Base-by-base conservation (phyloP, 2,888 invertebrate species). In the Aporophyla lueneburgensis region DNA sequence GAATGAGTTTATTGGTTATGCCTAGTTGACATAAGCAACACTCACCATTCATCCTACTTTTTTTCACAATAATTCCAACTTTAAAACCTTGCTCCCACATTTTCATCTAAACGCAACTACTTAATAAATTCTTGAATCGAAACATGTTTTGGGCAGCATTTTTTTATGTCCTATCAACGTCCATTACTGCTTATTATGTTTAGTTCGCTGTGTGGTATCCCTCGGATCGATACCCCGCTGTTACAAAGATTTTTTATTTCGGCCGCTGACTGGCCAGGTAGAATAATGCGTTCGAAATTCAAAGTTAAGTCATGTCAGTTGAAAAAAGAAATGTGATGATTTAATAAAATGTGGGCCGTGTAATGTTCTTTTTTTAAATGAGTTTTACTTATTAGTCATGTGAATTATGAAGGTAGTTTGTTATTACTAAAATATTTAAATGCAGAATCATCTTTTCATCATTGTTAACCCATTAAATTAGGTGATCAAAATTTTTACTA, bases 121-220 rank as follows among this genome's bases (percentile, higher is more conserved):
- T 86, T 86, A 85, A 80, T 83, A 83, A 77, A 86, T 86, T 82
- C 78, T 80, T 75, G 59, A 58, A 73, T 74, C 71, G 65, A 67
- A 86, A 81, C 75, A 86, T 85, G 84, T 78, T 79, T 86, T n/a
- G 76, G 71, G 67, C 70, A 53, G 62, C 75, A 76, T 91, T 91
- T 92, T 92, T 91, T 91, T 86, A 87, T 85, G 88, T 82, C 91
- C 92, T 92, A 94, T 94, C 93, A 93, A 83, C 92, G 92, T 92
- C 91, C 94, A 95, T 95, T 95, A 95, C 92, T 79, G 91, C 91
- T 92, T 93, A 95, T 95, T 94, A 95, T 93, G 93, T 92, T 92
- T 91, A 92, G 93, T 93, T 92, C 91, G 91, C 93, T 92, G 93
- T 92, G 91, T 85, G 93, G 92, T 91, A 90, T 93, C 93, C 93